Percentiles rank a stretch among this genome's conserved stretches.
These are phyloP conservation scores for Epistrophe eligans DNA, from an alignment of 2,888 invertebrate genomes.

Conservation along the genomic window DNA sequence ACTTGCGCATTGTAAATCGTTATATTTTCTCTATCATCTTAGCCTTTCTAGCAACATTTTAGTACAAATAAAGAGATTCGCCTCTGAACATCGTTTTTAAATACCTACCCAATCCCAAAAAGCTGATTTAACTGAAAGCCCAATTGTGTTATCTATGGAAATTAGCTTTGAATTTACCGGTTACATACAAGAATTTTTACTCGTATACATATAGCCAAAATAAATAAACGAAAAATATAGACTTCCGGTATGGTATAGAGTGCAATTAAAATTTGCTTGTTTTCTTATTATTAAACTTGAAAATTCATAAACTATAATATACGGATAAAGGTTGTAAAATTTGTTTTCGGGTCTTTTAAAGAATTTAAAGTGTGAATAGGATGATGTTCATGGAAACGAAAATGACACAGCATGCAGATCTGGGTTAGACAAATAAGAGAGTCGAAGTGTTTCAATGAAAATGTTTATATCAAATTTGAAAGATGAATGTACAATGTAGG, in stretches of 20 bases:
- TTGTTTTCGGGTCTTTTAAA: neutral
- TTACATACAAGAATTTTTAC: conserved; percentile 54
- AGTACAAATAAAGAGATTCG: neutral
- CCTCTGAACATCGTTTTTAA: neutral
- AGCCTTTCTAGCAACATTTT: conserved; percentile 10
- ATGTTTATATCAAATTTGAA: conserved; percentile 3
- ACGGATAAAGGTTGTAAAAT: neutral
- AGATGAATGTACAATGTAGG: neutral
- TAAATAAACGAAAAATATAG: conserved; percentile 55
- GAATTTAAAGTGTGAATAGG: neutral
- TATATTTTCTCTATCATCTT: neutral
- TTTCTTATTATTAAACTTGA: conserved; percentile 15
- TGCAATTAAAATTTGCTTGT: conserved; percentile 30
- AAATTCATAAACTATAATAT: conserved; percentile 1
- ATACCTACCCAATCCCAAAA: conserved; percentile 12
- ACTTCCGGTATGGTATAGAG: conserved; percentile 42
- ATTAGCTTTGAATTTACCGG: conserved; percentile 67
- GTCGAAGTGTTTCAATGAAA: conserved; percentile 14
- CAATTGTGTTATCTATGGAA: conserved; percentile 70
- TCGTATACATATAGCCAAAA: conserved; percentile 20
- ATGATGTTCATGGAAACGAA: neutral
- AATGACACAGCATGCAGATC: neutral
- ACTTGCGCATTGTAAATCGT: conserved; percentile 8
- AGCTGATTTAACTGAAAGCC: conserved; percentile 48
- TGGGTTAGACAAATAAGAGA: conserved; percentile 19